These are phyloP conservation scores for Phania funesta DNA, from an alignment of 2,888 invertebrate genomes.

Conservation along the genomic window DNA sequence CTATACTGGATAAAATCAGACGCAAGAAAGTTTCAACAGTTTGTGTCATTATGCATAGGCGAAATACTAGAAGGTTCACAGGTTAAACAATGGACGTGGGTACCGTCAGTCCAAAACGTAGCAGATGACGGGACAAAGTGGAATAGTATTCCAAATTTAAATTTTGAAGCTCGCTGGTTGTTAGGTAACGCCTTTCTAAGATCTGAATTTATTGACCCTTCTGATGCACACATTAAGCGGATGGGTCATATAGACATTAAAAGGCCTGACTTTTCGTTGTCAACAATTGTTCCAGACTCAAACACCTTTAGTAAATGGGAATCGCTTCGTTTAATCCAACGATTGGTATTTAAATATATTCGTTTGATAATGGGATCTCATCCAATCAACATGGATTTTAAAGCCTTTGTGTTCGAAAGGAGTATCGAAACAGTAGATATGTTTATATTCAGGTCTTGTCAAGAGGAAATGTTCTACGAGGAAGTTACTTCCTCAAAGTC, in stretches of 20 bases:
- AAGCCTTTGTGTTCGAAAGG: neutral
- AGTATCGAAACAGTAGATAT: neutral
- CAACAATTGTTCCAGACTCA: neutral
- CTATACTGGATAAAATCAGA: constrained; percentile 48
- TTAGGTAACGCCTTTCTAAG: neutral
- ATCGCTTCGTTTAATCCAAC: neutral
- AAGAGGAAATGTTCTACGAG: neutral
- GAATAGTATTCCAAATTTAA: neutral
- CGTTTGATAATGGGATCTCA: neutral
- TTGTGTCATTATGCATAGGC: constrained; percentile 34
- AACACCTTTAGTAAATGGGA: neutral
- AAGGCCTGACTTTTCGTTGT: neutral
- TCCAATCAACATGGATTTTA: neutral
- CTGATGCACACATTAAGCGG: neutral
- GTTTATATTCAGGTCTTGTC: neutral
- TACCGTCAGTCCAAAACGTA: constrained; percentile 36
- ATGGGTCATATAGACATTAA: neutral
- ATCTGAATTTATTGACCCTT: neutral
- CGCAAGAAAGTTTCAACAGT: constrained; percentile 45
- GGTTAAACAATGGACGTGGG: constrained; percentile 43
- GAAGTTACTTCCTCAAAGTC: neutral
- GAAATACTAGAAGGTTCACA: constrained; percentile 47
- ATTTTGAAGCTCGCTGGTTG: neutral
- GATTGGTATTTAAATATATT: neutral
- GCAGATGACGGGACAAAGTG: constrained; percentile 28